phyloP scores from a whole-genome alignment of 1,140 invertebrate species.

The Cydia strobilella region DNA sequence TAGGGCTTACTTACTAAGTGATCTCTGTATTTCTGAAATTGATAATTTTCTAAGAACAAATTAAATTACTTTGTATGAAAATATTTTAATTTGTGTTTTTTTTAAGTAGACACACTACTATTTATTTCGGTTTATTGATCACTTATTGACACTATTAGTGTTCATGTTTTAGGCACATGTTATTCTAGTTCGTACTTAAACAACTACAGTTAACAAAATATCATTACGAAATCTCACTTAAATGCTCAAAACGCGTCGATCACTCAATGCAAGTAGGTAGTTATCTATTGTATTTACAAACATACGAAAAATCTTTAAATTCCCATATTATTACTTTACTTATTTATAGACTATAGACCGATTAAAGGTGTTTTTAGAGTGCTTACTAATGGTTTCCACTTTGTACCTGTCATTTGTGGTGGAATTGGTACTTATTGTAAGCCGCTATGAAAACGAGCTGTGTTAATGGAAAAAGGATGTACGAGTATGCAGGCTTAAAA shows the following conservation, averaged over 20 bases:
- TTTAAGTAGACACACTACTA: too few relatives aligned
- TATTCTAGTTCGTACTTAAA: too few relatives aligned
- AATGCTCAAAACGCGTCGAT: neutral
- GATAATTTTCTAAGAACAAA: too few relatives aligned
- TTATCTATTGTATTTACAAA: neutral
- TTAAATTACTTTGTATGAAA: too few relatives aligned
- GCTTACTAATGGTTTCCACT: neutral
- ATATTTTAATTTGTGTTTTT: too few relatives aligned
- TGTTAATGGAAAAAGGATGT: slow-evolving; percentile 12
- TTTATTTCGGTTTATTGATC: too few relatives aligned
- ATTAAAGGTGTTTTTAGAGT: neutral
- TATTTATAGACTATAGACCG: neutral
- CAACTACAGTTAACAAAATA: neutral
- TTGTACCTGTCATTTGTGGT: neutral
- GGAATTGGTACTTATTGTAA: neutral
- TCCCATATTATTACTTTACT: neutral
- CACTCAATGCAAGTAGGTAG: neutral
- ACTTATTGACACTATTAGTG: too few relatives aligned
- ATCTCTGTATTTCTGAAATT: too few relatives aligned
- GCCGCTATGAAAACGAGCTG: neutral
- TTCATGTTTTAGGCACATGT: too few relatives aligned
- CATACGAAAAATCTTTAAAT: neutral
- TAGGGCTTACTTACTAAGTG: too few relatives aligned
- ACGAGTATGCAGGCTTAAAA: neutral
- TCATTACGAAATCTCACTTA: neutral